A percentile compares a stretch with the other conserved stretches of the same genome.
Evolutionary conservation across 2,797 vertebrate genomes (phyloP).

Genomic region (Phoeniculus purpureus): DNA sequence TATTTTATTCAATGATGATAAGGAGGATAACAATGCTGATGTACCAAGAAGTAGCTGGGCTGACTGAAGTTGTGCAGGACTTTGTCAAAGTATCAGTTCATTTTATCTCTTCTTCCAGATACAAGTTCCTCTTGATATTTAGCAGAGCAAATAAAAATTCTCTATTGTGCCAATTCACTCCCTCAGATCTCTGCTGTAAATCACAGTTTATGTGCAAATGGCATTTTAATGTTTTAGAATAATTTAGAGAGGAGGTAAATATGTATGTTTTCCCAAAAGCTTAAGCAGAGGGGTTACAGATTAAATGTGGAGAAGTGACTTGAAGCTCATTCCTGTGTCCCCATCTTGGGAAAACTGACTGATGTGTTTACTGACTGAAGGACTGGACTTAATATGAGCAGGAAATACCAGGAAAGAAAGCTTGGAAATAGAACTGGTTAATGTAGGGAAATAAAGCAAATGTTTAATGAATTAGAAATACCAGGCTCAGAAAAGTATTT

Average conservation of each 20-base stretch:
- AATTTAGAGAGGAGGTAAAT: neutral
- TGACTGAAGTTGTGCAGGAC: slow-evolving; percentile 10
- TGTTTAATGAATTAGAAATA: slow-evolving; percentile 50
- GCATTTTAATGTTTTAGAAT: neutral
- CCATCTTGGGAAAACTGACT: neutral
- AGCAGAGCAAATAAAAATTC: neutral
- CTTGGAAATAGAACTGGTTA: neutral
- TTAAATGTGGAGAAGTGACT: neutral
- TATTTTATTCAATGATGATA: neutral
- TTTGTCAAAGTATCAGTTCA: neutral
- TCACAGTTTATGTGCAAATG: neutral
- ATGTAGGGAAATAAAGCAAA: slow-evolving; percentile 63
- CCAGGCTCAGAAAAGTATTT: slow-evolving; percentile 43
- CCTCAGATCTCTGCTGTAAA: neutral
- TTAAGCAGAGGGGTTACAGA: neutral
- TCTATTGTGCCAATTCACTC: neutral
- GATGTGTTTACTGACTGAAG: neutral
- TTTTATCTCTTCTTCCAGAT: neutral
- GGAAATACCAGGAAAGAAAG: neutral
- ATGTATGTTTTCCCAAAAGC: neutral
- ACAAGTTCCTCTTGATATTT: neutral
- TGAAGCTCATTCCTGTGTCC: neutral
- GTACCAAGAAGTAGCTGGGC: neutral
- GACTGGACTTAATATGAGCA: neutral
- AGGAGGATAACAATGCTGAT: neutral